These are phyloP conservation scores for Eonycteris spelaea DNA, from an alignment of 2,113 vertebrate genomes.

Conservation along the genomic window DNA sequence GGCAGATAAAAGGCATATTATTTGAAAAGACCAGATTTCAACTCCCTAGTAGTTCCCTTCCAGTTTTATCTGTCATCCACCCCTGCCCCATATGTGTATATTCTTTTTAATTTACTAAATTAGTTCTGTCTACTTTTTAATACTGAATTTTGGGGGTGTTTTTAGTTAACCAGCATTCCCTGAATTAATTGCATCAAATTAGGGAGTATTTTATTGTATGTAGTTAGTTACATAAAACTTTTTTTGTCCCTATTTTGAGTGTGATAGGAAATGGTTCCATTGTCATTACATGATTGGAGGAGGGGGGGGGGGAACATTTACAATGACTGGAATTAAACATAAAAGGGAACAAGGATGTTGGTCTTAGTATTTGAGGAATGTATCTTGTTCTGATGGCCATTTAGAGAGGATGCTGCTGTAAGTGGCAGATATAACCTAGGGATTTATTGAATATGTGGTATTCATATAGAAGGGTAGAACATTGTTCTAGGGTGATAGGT, in stretches of 20 bases:
- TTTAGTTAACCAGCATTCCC: neutral
- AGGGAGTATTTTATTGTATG: neutral
- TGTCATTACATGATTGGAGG: neutral
- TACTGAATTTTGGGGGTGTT: neutral
- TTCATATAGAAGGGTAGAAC: neutral
- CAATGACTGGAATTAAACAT: neutral
- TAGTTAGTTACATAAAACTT: neutral
- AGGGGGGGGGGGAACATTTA: neutral
- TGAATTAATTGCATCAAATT: neutral
- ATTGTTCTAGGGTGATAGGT: neutral
- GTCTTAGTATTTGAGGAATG: neutral
- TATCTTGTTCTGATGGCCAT: neutral
- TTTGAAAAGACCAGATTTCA: neutral
- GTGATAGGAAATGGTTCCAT: slow-evolving; percentile 1
- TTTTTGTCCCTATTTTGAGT: neutral
- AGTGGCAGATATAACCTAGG: neutral
- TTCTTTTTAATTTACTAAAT: slow-evolving; percentile 32
- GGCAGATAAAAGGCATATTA: neutral
- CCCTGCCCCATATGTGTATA: neutral
- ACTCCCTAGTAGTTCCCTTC: neutral
- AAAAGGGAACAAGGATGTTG: neutral
- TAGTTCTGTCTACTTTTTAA: neutral
- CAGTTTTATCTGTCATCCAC: neutral
- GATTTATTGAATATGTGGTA: neutral
- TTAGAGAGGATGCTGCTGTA: neutral